These are phyloP conservation scores for Lophura nycthemera DNA, from an alignment of 2,113 vertebrate genomes.

Conservation along the genomic window DNA sequence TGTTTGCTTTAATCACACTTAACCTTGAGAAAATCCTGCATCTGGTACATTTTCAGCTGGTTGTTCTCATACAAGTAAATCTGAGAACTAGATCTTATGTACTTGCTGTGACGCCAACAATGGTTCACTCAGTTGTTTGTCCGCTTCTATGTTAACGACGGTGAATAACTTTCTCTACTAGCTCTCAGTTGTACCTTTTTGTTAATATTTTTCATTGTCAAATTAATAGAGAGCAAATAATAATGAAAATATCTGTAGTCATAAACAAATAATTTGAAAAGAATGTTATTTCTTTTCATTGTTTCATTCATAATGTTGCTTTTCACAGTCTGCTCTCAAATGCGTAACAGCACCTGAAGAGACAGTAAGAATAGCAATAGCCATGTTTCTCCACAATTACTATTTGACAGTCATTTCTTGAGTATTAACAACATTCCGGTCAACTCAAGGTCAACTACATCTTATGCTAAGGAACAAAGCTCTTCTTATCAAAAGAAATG, in stretches of 20 bases:
- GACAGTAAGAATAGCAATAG: constrained; percentile 57
- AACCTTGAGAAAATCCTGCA: constrained; percentile 66
- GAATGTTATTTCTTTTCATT: constrained; percentile 37
- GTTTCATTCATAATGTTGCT: constrained; percentile 35
- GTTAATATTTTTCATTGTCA: constrained; percentile 49
- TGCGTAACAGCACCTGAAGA: constrained; percentile 42
- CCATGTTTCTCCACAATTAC: constrained; percentile 63
- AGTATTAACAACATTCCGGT: constrained; percentile 35
- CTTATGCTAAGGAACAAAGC: constrained; percentile 26
- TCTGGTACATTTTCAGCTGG: constrained; percentile 50
- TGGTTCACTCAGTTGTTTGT: constrained; percentile 26
- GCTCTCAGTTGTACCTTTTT: constrained; percentile 6
- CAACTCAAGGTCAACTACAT: constrained; percentile 60
- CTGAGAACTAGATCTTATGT: constrained; percentile 51
- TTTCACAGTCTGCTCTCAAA: constrained; percentile 50
- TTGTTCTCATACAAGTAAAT: constrained; percentile 40
- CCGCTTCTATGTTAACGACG: constrained; percentile 37
- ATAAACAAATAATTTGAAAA: constrained; percentile 52
- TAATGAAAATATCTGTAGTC: constrained; percentile 14
- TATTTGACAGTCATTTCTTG: constrained; percentile 60
- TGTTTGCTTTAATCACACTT: constrained; percentile 46
- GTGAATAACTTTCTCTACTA: constrained; percentile 32
- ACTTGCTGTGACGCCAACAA: constrained; percentile 54
- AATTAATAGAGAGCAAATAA: constrained; percentile 35
- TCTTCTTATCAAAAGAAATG: constrained; percentile 1